Base-by-base conservation (phyloP, 2,888 invertebrate species). In the Eristalis arbustorum region DNA sequence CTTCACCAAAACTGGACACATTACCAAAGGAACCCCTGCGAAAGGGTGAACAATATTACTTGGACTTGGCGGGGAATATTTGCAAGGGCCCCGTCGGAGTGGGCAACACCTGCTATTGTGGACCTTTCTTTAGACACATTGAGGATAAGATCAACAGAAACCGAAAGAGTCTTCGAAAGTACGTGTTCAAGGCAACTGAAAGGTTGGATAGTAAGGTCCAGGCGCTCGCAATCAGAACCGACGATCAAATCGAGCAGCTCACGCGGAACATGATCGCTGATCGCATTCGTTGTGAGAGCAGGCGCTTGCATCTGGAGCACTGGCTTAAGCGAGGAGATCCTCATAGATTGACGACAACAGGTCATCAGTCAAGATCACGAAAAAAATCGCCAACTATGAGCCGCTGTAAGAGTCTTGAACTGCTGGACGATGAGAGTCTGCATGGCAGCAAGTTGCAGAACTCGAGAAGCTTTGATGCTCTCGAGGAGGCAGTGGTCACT, bases 51-150 rank as follows among this genome's bases (percentile, higher is more conserved):
- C 98, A 98, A 92, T 98, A 98, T 92, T 99, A 96, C 92, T 94
- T 98, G 89, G 98, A 98, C 92, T 94, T 99, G 89, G 98, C 98
- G 14, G 98, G 98, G 1, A 98, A 98, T 91, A 97, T 98, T 85
- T 96, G 97, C 89, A 98, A 98, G 93, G 98, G 98, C 1, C 98
- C 98, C 0, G 96, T 98, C n/a, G 98, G 98, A 0, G 96, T 97
- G 1, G 98, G 98, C 0, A 97, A 98, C 91, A 97, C 97, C 0
- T 98, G 98, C 92, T 98, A 97, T 91, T 98, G 98, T 91, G 97
- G 97, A 0, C 98, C 98, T 0, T 96, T 98, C 92, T 96, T 98
- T 91, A 95, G 96, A 87, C 97, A 97, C 89, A 95, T 98, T 93
- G 98, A 98, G 91, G 96, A 97, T 56, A 95, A 96, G 88, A 92